Evolutionary conservation across 2,113 vertebrate species (phyloP).

Genomic region (Atherinomorus stipes): DNA sequence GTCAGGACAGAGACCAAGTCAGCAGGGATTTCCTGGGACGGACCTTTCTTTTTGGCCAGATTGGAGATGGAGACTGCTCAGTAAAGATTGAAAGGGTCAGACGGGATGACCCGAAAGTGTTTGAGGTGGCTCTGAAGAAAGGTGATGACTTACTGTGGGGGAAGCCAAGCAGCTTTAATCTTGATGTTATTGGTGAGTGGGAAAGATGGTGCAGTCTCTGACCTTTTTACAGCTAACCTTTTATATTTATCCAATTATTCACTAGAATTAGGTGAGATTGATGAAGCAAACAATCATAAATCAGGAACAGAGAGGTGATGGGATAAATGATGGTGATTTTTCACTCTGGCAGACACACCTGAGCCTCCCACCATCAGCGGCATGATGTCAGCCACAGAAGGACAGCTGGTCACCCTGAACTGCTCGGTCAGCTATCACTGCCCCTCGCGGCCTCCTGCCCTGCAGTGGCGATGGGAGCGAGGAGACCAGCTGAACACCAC

Average conservation of each 20-base stretch:
- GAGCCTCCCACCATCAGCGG: conserved; percentile 74
- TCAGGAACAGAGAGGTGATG: background rate
- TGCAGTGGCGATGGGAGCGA: conserved; percentile 77
- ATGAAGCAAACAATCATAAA: background rate
- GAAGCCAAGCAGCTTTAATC: conserved; percentile 40
- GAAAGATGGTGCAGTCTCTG: background rate
- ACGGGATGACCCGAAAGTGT: conserved; percentile 58
- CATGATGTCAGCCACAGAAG: conserved; percentile 67
- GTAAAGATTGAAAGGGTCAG: conserved; percentile 73
- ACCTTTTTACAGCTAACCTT: background rate
- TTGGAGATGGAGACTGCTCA: conserved; percentile 80
- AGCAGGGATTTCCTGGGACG: conserved; percentile 72
- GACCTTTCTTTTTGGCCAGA: conserved; percentile 65
- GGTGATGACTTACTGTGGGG: conserved; percentile 64
- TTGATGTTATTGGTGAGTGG: conserved; percentile 74
- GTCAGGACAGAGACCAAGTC: conserved; percentile 50
- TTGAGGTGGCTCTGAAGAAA: conserved; percentile 75
- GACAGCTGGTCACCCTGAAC: conserved; percentile 77
- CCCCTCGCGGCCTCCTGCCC: conserved; percentile 68
- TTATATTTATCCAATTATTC: background rate
- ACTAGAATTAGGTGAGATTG: too few relatives aligned
- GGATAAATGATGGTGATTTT: conserved; percentile 3
- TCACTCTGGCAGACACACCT: conserved; percentile 64
- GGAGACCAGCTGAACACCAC: conserved; percentile 50
- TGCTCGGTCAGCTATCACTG: conserved; percentile 79